Evolutionary conservation across 2,797 vertebrate genomes (phyloP), one percentile per base, ranked within the genome.

Genomic region (Pangasius mekongensis): DNA sequence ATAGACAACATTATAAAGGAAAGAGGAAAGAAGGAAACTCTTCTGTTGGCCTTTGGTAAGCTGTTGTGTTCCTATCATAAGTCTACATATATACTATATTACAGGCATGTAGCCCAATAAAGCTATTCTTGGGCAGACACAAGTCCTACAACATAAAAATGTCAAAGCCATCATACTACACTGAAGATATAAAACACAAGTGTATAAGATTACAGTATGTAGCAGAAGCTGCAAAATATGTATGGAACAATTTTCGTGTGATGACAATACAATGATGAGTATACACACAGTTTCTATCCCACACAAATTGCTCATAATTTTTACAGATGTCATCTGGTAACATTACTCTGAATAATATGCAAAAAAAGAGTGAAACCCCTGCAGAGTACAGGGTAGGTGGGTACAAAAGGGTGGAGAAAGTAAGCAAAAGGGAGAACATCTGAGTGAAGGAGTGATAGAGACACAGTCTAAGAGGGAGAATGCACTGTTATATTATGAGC

Each of bases 381-480:
- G 58, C 71, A 76, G 24, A 11, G 86, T 84, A 78, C 39, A 66
- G 30, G 82, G 64, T 54, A 39, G 74, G 43, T 11, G 64, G 64
- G 54, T 36, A 43, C 47, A 85, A 3, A 85, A 1, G 27, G 10
- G 47, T 84, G 9, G 0, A 2, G 30, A 6, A 43, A 80, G 22
- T 60, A 52, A 27, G 52, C 60, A 78, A 90, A 76, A 80, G 64
- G 39, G 27, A 39, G 58, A 22, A 16, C 39, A 66, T n/a, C 7
- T 67, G 16, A 66, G 27, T 67, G 30, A 64, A 62, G 20, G 13
- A 76, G 78, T 80, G 76, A 64, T 62, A 81, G 24, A 86, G 49
- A 73, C 87, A 39, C 78, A 60, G 56, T 60, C 56, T 43, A 47
- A 64, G 36, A 43, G 80, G 62, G 85, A 13, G 36, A 49, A 60